Percentiles rank a stretch among this genome's conserved stretches.
Evolutionary conservation across 2,113 vertebrate species (phyloP).

Genomic region (Pyxicephalus adspersus): DNA sequence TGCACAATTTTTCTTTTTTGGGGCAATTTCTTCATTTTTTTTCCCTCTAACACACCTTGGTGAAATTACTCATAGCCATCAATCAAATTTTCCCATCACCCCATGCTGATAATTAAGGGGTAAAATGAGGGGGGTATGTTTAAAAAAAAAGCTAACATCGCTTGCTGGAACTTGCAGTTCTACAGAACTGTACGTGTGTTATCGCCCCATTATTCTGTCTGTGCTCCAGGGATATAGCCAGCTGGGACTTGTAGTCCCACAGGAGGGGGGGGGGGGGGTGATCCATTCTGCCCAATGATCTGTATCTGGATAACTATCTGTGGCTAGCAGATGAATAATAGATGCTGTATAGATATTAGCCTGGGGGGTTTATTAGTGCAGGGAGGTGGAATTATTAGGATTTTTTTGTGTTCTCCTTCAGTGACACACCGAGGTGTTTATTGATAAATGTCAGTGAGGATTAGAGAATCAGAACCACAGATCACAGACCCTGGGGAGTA

Average conservation of each 20-base stretch:
- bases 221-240: neutral
- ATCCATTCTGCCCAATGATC: neutral
- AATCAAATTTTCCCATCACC: too few relatives aligned
- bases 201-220: too few relatives aligned
- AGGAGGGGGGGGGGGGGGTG: neutral
- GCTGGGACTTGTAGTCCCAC: neutral
- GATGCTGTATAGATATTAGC: neutral
- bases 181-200: too few relatives aligned
- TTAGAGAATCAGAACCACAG: conserved; percentile 17
- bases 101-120: too few relatives aligned
- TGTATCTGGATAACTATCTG: neutral
- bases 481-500: conserved; percentile 17
- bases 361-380: neutral
- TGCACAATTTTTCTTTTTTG: too few relatives aligned
- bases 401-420: conserved; percentile 21
- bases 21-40: too few relatives aligned
- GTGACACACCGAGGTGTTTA: conserved; percentile 40
- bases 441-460: conserved; percentile 44
- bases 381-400: conserved; percentile 58
- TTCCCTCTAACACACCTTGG: too few relatives aligned
- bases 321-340: neutral
- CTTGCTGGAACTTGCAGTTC: too few relatives aligned
- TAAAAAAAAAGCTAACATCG: too few relatives aligned
- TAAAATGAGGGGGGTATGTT: too few relatives aligned
- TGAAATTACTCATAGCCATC: too few relatives aligned